Evolutionary conservation across 2,113 vertebrate species (phyloP), one percentile per base, ranked within the genome.

Genomic region (Cacatua alba): DNA sequence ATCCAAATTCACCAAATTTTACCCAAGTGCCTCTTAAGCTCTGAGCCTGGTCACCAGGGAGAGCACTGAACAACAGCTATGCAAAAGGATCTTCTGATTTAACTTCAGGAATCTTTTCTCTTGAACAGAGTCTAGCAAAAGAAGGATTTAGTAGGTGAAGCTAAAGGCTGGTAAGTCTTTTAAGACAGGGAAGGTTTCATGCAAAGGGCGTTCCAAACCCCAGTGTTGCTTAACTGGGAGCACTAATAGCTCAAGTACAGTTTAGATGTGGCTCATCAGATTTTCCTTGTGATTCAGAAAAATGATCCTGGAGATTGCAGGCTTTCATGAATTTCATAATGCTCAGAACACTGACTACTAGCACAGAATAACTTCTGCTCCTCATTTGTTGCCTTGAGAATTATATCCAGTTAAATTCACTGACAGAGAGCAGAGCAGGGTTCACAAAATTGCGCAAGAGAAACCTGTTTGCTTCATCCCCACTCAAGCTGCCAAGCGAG

Each of bases 141-240:
- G 13, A 39, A 35, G 21, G 68, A 44, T 23, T 52, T n/a, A 48
- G 21, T 16, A 60, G 17, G 63, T 49, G 59, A 76, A 94, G 67
- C 25, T 72, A 72, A 85, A 72, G 35, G 48, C 77, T 96, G 48
- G 20, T 51, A 75, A 89, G 19, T 20, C 48, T 91, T 53, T 55
- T 37, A 65, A 44, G 41, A 70, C 52, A 89, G 59, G 26, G 41
- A 82, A 87, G 68, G 57, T 88, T 93, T 90, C 82, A 44, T 10
- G 53, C 74, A 74, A 93, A 95, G 51, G 41, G 17, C 44, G 89
- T 94, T 94, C 93, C 83, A 92, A 93, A 92, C 69, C 17, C 55
- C n/a, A 57, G 41, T 7, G n/a, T 96, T 96, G 94, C 94, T 88
- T 92, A 94, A 97, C 90, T 91, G 71, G 59, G 41, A 93, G 53